A percentile compares a stretch with the other conserved stretches of the same genome.
These are phyloP conservation scores for Cotesia vestalis DNA, from an alignment of 1,140 invertebrate genomes.

Conservation along the genomic window DNA sequence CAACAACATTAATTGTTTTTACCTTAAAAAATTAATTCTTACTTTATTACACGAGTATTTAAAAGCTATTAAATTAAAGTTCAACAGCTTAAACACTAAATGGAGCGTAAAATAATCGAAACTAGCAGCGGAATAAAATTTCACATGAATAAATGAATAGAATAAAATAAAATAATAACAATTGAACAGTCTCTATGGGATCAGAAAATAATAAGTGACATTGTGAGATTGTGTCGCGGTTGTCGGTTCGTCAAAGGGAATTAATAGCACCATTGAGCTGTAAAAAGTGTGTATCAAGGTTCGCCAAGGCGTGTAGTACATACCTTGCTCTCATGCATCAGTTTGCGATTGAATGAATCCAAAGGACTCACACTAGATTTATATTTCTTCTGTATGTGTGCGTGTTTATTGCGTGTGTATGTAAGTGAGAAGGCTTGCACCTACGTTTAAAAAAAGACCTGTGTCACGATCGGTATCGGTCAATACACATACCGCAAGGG, in stretches of 20 bases:
- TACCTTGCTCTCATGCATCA: constrained; percentile 1
- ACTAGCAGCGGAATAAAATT: not conserved
- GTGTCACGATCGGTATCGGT: constrained; percentile 25
- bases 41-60: not conserved
- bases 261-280: constrained; percentile 53
- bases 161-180: constrained; percentile 26
- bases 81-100: no score
- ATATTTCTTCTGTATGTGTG: no score
- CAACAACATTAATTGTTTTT: not conserved
- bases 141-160: constrained; percentile 2
- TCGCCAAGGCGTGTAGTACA: constrained; percentile 22
- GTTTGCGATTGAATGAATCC: constrained; percentile 28
- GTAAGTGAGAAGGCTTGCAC: constrained; percentile 29
- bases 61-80: not conserved
- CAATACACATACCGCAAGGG: constrained; percentile 23
- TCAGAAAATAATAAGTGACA: constrained; percentile 20
- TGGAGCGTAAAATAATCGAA: no score
- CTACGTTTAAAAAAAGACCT: constrained; percentile 15
- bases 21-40: no score
- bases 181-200: constrained; percentile 2
- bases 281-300: constrained; percentile 60
- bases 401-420: constrained; percentile 34
- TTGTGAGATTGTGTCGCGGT: constrained; percentile 34
- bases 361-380: no score
- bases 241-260: constrained; percentile 56